Evolutionary conservation across 2,113 vertebrate genomes (phyloP).

Genomic region (Myotis yumanensis): DNA sequence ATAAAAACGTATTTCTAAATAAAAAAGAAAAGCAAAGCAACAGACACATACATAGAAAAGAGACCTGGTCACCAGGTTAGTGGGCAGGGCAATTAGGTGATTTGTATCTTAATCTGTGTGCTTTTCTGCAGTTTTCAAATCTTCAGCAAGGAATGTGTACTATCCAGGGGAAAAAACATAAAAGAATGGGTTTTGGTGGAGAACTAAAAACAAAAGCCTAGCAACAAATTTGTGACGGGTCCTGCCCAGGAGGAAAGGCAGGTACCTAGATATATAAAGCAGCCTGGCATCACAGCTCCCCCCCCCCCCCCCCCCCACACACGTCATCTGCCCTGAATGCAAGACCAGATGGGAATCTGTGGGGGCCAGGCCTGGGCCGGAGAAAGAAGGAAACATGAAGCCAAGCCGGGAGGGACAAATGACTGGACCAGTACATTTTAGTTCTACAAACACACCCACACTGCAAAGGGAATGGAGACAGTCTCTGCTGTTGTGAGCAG

Average conservation of each 20-base stretch:
- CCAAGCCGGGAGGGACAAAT: background rate
- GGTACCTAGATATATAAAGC: background rate
- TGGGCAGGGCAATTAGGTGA: no score
- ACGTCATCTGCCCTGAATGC: background rate
- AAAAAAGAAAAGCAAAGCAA: background rate
- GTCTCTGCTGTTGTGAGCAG: background rate
- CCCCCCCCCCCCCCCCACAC: background rate
- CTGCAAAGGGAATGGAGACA: background rate
- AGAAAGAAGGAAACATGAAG: accelerated
- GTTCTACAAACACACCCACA: background rate
- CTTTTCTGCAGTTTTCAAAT: background rate
- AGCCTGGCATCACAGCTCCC: background rate
- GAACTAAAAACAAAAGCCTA: background rate
- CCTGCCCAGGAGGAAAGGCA: background rate
- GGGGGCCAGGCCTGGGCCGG: background rate
- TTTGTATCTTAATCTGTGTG: background rate
- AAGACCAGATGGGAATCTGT: background rate
- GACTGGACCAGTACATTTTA: background rate
- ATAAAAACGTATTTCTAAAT: no score
- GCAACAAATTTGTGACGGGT: background rate
- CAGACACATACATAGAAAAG: background rate
- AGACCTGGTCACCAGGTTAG: background rate
- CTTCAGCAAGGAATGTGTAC: background rate
- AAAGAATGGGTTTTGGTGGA: background rate
- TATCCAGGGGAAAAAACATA: background rate